Evolutionary conservation across 1,140 invertebrate genomes (phyloP).

Genomic region (Drosophila suzukii): DNA sequence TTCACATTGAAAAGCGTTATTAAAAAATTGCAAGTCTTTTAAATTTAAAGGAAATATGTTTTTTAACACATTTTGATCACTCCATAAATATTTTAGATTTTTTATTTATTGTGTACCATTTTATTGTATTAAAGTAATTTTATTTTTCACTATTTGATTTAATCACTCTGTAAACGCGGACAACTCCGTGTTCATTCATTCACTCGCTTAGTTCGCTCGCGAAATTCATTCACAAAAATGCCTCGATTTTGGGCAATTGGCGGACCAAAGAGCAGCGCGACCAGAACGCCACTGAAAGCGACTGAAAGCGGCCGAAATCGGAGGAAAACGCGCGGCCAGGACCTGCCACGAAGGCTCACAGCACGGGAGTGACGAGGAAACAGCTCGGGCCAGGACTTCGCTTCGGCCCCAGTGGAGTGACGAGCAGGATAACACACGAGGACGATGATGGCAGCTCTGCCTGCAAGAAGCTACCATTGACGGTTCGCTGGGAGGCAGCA

Average conservation of each 20-base stretch:
- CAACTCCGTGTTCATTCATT: constrained; percentile 39
- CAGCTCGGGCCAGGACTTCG: constrained; percentile 61
- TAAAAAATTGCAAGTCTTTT: too few species aligned
- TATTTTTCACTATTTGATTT: constrained; percentile 16
- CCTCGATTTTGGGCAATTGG: constrained; percentile 35
- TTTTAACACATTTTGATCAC: neutral
- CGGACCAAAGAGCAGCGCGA: constrained; percentile 60
- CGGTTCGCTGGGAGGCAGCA: constrained; percentile 29
- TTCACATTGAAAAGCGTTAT: too few species aligned
- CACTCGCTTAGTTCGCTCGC: constrained; percentile 19
- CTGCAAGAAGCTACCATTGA: constrained; percentile 76
- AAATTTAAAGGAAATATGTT: neutral
- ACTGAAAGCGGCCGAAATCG: constrained; percentile 51
- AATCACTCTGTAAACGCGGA: constrained; percentile 7
- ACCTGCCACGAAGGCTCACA: constrained; percentile 46
- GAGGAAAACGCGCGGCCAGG: constrained; percentile 46
- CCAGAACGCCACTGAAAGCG: constrained; percentile 60
- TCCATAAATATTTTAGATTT: neutral
- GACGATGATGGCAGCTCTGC: constrained; percentile 78
- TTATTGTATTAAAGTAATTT: constrained; percentile 7
- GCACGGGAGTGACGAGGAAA: constrained; percentile 39
- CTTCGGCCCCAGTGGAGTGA: constrained; percentile 53
- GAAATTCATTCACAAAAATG: constrained; percentile 62
- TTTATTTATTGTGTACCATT: neutral
- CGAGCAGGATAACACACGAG: constrained; percentile 62